Base-by-base conservation (phyloP, 2,113 vertebrate species). In the Chrysemys picta region DNA sequence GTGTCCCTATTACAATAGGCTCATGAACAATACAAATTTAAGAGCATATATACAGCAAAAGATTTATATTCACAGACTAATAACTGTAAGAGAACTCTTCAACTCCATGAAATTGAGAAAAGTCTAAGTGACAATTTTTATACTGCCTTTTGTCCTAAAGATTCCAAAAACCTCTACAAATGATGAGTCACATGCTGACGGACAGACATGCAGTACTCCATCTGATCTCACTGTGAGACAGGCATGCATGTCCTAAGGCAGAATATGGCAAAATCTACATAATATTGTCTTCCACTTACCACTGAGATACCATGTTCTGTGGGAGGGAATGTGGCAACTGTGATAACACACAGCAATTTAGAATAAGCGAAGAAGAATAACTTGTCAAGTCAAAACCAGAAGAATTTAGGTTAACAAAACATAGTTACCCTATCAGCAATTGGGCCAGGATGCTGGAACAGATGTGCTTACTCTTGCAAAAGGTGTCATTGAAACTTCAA, bases 321-420 rank as follows among this genome's bases (percentile, higher is more conserved):
- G 42, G 65, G 24, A 29, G 65, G 19, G 14, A 52, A 75, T 88
- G n/a, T 82, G 52, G 31, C 4, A 90, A 82, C 27, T 65, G 59
- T 57, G 89, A 59, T 65, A n/a, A 38, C 8, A 87, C 24, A 80
- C 78, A 79, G 45, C 4, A 57, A 2, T 6, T 76, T 27, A 82
- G 10, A 25, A 9, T 52, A 78, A 82, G 47, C 80, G 54, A 78
- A 45, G 5, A 7, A 56, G 42, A 72, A 90, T 94, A 84, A 5
- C 5, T 88, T 93, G 87, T 79, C 38, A 76, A 83, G 11, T 29
- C 42, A 59, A 5, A 91, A 87, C 13, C 16, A 84, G 12, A 59
- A 87, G 88, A 96, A 93, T 45, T 57, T 10, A 95, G 87, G 6
- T 59, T 79, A 91, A 88, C 22, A 80, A 38, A 89, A 9, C 17